Base-by-base conservation (phyloP, 2,113 vertebrate genomes). In the Zosterops borbonicus region DNA sequence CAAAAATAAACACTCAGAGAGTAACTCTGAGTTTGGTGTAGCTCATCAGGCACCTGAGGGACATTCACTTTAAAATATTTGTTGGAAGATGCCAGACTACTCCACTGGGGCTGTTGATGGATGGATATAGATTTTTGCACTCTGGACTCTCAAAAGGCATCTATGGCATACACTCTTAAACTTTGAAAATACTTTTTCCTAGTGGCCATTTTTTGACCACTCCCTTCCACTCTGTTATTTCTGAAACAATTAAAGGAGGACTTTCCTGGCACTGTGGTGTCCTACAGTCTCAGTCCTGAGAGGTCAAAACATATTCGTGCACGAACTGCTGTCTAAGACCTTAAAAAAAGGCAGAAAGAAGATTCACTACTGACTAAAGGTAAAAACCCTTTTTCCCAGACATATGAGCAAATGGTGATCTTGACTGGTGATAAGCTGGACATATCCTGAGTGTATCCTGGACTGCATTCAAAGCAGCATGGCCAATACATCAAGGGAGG, bases 1-100 rank as follows among this genome's bases (percentile, higher is more conserved):
- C 29, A 82, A 73, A 82, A 75, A 67, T 56, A 96, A 93, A 84
- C 56, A 85, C 31, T 83, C 25, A 27, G 52, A 83, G 25, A 71
- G 12, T n/a, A 94, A 37, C 44, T 42, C 16, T 59, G 49, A 9
- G 1, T 46, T 73, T 84, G 70, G 35, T 55, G 37, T 8, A 90
- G 31, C 35, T 83, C 1, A 3, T 60, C 39, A 55, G 52, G 39
- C 58, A 84, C 65, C 77, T 55, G 41, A 91, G 84, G 49, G 70
- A 94, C 14, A 41, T 39, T 65, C 20, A 23, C 21, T 89, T 76
- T 46, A 65, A 64, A 89, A 69, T 49, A 73, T 76, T 68, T 80
- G 11, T 62, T 74, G 50, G 53, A 91, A 87, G 75, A 89, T 65
- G 65, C 67, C 33, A 79, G 74, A 85, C 29, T 12, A 39, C 29